phyloP scores from a whole-genome alignment of 2,888 invertebrate genomes.

The Diarsia dahlii region DNA sequence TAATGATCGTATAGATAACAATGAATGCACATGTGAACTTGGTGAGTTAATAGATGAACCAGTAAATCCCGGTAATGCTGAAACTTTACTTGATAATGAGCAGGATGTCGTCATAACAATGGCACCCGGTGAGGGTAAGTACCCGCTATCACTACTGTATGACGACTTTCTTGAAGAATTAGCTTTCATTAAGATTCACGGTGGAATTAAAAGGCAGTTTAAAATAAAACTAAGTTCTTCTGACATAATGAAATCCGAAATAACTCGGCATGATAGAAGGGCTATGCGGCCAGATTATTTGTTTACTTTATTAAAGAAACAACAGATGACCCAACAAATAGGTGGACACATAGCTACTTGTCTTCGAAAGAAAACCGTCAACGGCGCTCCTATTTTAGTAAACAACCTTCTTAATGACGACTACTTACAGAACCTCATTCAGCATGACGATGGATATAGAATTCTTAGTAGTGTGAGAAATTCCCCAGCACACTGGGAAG shows the following conservation, averaged over 20 bases:
- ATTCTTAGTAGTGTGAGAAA: slow-evolving; percentile 53
- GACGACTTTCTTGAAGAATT: slow-evolving; percentile 7
- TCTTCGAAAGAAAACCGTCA: slow-evolving; percentile 59
- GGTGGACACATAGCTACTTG: slow-evolving; percentile 49
- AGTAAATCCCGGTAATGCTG: slow-evolving; percentile 51
- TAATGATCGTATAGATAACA: slow-evolving; percentile 10
- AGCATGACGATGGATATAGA: slow-evolving; percentile 33
- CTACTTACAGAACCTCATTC: slow-evolving; percentile 49
- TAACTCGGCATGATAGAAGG: slow-evolving; percentile 51
- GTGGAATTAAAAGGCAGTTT: slow-evolving; percentile 12
- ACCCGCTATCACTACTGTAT: slow-evolving; percentile 53
- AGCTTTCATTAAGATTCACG: too few species aligned
- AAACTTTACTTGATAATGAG: slow-evolving; percentile 57
- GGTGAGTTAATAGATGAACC: slow-evolving; percentile 8
- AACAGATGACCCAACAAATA: slow-evolving; percentile 46
- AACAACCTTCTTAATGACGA: slow-evolving; percentile 43
- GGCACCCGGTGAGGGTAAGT: slow-evolving; percentile 57
- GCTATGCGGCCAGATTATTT: slow-evolving; percentile 42
- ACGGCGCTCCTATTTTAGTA: slow-evolving; percentile 48
- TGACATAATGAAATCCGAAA: slow-evolving; percentile 35
- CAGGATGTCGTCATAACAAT: slow-evolving; percentile 46
- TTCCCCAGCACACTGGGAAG: slow-evolving; percentile 65
- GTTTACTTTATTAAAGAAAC: slow-evolving; percentile 38
- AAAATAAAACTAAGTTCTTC: slow-evolving; percentile 1
- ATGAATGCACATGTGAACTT: slow-evolving; percentile 14